Evolutionary conservation across 2,797 vertebrate genomes (phyloP).

Genomic region (Sylvilagus floridanus): DNA sequence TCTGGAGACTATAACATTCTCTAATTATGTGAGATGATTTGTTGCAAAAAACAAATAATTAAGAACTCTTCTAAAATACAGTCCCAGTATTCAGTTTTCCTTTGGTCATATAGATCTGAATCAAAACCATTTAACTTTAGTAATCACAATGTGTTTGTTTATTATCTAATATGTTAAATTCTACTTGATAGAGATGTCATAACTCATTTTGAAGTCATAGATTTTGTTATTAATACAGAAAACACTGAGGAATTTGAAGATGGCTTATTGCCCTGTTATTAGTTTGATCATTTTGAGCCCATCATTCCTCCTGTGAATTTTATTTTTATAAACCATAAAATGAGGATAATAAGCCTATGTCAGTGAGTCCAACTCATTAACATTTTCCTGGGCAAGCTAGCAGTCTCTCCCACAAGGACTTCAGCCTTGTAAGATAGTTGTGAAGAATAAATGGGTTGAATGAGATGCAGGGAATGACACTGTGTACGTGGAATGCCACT

Average conservation of each 20-base stretch:
- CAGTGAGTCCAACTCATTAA: background rate
- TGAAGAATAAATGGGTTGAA: background rate
- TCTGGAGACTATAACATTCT: background rate
- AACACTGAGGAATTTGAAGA: background rate
- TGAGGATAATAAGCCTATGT: background rate
- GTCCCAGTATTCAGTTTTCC: background rate
- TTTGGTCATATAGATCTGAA: background rate
- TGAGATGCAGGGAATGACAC: background rate
- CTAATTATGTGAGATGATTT: background rate
- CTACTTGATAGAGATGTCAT: background rate
- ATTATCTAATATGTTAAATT: background rate
- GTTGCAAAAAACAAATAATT: background rate
- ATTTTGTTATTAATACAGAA: background rate
- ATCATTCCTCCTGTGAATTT: background rate
- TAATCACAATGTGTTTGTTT: background rate
- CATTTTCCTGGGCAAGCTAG: background rate
- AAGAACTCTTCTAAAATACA: background rate
- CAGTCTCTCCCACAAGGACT: background rate
- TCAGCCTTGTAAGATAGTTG: background rate
- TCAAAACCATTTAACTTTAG: background rate
- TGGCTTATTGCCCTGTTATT: background rate
- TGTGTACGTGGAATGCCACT: background rate
- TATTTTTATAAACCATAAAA: background rate
- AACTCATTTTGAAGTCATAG: background rate
- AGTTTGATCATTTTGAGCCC: background rate